These are phyloP conservation scores for Pentamera pediparva DNA, from an alignment of 53 echinoderm and acorn worm genomes.

Conservation along the genomic window DNA sequence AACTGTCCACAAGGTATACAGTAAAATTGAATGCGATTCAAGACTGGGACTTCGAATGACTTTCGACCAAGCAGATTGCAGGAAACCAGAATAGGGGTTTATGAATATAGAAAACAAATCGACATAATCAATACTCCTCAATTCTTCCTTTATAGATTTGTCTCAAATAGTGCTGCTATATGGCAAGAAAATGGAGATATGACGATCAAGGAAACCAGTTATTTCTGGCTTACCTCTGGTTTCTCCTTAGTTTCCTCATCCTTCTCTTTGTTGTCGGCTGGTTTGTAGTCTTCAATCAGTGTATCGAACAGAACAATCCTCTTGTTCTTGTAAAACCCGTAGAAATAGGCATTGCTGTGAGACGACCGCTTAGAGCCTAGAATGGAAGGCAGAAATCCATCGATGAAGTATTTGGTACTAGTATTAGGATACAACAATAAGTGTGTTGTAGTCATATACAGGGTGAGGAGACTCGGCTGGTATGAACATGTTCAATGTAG, in stretches of 20 bases:
- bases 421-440: too few relatives aligned
- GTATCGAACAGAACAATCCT: conserved; percentile 97
- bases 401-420: too few relatives aligned
- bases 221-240: background rate
- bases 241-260: conserved; percentile 15
- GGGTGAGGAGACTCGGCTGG: too few relatives aligned
- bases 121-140: background rate
- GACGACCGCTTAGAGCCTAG: conserved; percentile 96
- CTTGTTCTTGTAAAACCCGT: conserved; percentile 98
- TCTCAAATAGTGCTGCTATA: background rate
- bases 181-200: background rate
- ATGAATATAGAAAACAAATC: background rate
- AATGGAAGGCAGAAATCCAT: background rate
- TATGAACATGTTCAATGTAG: too few relatives aligned
- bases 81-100: too few relatives aligned
- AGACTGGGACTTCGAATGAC: too few relatives aligned
- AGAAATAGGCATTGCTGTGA: conserved; percentile 99
- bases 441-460: too few relatives aligned
- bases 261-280: conserved; percentile 30
- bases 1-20: too few relatives aligned
- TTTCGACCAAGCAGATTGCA: background rate
- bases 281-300: conserved; percentile 87
- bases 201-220: too few relatives aligned
- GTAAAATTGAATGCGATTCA: too few relatives aligned
- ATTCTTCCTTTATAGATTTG: background rate